phyloP scores from a whole-genome alignment of 2,797 vertebrate genomes.

The Sebastes baramenuke region DNA sequence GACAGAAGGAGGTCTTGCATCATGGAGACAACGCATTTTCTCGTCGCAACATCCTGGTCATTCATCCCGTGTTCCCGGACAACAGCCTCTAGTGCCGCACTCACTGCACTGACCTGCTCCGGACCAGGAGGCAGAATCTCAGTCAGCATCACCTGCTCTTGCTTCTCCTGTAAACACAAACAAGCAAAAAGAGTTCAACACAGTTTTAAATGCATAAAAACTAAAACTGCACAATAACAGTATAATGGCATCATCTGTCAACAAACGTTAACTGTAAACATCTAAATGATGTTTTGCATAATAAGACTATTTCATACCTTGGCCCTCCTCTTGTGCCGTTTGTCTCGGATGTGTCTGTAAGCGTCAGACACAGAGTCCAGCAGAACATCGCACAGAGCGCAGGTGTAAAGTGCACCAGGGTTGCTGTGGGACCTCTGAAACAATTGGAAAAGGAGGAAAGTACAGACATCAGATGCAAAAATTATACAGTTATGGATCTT shows the following conservation, averaged over 20 bases:
- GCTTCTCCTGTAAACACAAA: conserved; percentile 82
- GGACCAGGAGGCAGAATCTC: conserved; percentile 86
- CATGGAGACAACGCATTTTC: conserved; percentile 79
- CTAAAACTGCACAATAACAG: background rate
- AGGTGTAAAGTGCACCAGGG: conserved; percentile 87
- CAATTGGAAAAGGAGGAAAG: background rate
- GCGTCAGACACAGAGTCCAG: conserved; percentile 89
- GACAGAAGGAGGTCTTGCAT: conserved; percentile 88
- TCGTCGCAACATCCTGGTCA: conserved; percentile 84
- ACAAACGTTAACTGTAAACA: background rate
- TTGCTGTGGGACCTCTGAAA: conserved; percentile 85
- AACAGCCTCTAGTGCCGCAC: conserved; percentile 82
- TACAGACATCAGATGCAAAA: background rate
- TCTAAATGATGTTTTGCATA: background rate
- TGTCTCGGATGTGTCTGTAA: conserved; percentile 91
- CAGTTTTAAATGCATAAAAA: background rate
- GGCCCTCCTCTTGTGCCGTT: conserved; percentile 89
- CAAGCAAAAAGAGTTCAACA: background rate
- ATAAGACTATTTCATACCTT: conserved; percentile 78
- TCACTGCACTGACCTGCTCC: conserved; percentile 86
- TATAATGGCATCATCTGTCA: background rate
- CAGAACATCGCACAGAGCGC: conserved; percentile 87
- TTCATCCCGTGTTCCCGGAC: conserved; percentile 86
- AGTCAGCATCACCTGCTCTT: conserved; percentile 88
- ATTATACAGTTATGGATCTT: background rate